Base-by-base conservation (phyloP, 2,888 invertebrate species). In the Argyra leucocephala region DNA sequence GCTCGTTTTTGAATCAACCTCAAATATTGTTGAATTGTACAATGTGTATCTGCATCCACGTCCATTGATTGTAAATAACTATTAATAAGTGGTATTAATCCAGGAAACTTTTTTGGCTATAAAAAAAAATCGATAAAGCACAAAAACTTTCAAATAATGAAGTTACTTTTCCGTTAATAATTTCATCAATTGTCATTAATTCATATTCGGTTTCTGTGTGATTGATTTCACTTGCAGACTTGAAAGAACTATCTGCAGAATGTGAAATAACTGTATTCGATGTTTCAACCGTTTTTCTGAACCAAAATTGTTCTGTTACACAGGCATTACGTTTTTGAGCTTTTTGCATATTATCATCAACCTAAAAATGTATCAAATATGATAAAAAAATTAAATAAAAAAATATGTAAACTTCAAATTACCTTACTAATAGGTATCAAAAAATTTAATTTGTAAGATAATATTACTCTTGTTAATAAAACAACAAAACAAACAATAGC, bases 401-500 rank as follows among this genome's bases (percentile, higher is more conserved):
- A 4, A 63, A 24, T 1, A 36, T n/a, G n/a, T n/a, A n/a, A n/a
- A n/a, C n/a, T n/a, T n/a, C n/a, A n/a, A n/a, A n/a, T n/a, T 36
- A 91, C 91, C 86, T 95, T 96, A 75, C 96, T 96, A 71, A 99
- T 96, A 18, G 99, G 99, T 80, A 98, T 93, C 64, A 99, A 85
- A 75, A 99, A 91, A 81, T 97, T 94, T 67, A 99, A 84, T 72
- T 94, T 89, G 81, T 96, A 99, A 24, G 97, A 94, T 61, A 99
- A 84, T 74, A 99, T 97, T 69, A 96, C 98, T 70, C 98, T 83
- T 0, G 99, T 99, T 68, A 99, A 84, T 62, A 99, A 83, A 22
- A 99, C 98, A 18, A 99, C 90, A 80, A 99, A 99, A 77, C 96
- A 96, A 22, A 96, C 96, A 74, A 95, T 91, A 4, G 99, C 99